Base-by-base conservation (phyloP, 2,797 vertebrate species). In the Dryobates pubescens region DNA sequence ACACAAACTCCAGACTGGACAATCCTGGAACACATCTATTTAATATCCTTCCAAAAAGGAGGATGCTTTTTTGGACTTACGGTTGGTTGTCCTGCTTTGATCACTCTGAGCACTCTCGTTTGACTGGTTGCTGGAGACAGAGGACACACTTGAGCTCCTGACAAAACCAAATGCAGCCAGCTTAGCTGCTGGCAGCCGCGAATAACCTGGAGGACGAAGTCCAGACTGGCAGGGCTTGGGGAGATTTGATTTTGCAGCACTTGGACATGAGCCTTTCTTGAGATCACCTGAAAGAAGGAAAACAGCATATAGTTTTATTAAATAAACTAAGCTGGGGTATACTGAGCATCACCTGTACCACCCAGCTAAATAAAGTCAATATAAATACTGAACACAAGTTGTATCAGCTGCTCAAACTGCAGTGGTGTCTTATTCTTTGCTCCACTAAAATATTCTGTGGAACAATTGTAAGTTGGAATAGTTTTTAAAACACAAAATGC, bases 181-280 rank as follows among this genome's bases (percentile, higher is more conserved):
- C 47, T 98, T 99, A 53, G 98, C 96, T 20, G 98, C 96, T 2
- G 99, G 98, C 74, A 99, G 94, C 78, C 98, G 97, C 1, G 99
- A 98, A 95, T 99, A 99, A 20, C 98, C 98, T 6, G 99, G 99
- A 43, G 98, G 98, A 58, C 99, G 99, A 32, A 99, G 98, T 85
- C 99, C 98, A 30, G 98, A 98, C 17, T 98, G 98, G 73, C 98
- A 98, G 6, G 98, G 96, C 97, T 99, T 99, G 11, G 98, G 97
- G 13, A 98, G 98, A 80, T 96, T 97, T 49, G 98, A 98, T 96
- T 98, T 99, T 38, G 98, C 96, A 78, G 93, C 90, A 38, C 93
- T 97, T 73, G 98, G 97, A 92, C 96, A 96, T 20, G 97, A 96
- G 38, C 97, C 94, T 95, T 98, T 98, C 96, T 98, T 99, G 79